phyloP scores from a whole-genome alignment of 2,888 invertebrate genomes.

The Magallana nippona region DNA sequence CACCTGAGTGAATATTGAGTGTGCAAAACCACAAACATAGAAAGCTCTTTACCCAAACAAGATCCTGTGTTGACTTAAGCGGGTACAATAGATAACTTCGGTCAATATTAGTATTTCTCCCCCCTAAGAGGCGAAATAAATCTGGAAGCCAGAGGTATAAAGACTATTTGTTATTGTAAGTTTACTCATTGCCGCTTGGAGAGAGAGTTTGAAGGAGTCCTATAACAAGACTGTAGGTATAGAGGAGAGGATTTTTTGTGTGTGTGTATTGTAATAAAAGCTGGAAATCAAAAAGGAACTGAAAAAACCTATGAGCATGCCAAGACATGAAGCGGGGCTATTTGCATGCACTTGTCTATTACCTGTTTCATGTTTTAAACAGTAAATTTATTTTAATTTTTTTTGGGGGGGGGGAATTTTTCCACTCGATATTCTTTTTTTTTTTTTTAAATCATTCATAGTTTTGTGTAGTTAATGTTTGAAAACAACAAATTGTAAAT shows the following conservation, averaged over 20 bases:
- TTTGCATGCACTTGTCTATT: not conserved
- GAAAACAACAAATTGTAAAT: too few species aligned
- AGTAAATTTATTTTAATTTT: not conserved
- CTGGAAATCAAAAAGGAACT: conserved; percentile 9
- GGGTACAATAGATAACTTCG: conserved; percentile 37
- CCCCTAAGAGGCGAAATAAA: conserved; percentile 1
- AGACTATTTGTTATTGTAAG: conserved; percentile 23
- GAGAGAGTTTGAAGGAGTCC: conserved; percentile 4
- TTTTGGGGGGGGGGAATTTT: not conserved
- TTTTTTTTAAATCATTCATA: too few species aligned
- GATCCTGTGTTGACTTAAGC: conserved; percentile 21
- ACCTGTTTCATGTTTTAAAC: not conserved
- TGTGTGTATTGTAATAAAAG: conserved; percentile 13
- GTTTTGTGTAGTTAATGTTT: too few species aligned
- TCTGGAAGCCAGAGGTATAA: conserved; percentile 14
- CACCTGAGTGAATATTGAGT: not conserved
- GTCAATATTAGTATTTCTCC: conserved; percentile 40
- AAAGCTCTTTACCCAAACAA: conserved; percentile 21
- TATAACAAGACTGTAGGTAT: conserved; percentile 4
- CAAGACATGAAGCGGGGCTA: not conserved
- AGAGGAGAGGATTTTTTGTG: not conserved
- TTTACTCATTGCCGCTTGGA: not conserved
- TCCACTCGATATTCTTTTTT: too few species aligned
- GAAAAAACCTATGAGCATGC: not conserved
- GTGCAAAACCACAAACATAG: conserved; percentile 11